Conservation (phyloP, 2,113 vertebrate genomes). For the Maccullochella peelii region DNA sequence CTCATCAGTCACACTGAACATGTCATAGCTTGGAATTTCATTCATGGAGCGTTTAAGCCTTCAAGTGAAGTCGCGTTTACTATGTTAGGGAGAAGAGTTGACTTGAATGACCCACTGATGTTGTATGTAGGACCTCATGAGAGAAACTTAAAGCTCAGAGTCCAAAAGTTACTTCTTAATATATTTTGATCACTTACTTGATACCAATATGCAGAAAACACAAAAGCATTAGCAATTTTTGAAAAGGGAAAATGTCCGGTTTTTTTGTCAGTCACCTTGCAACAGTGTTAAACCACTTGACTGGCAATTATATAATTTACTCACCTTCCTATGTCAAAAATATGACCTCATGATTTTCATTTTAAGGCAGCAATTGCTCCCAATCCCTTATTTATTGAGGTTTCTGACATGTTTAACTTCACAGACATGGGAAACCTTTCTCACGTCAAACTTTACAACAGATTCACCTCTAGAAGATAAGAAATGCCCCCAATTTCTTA, state of each 20-base stretch:
- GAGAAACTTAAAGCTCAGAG: not conserved
- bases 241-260: not conserved
- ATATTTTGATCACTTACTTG: not conserved
- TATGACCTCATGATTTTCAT: not conserved
- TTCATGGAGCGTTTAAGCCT: not conserved
- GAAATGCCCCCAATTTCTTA: constrained; percentile 19
- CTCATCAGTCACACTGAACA: not conserved
- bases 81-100: not conserved
- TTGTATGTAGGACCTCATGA: not conserved
- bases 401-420: not conserved
- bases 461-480: constrained; percentile 28
- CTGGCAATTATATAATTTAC: not conserved
- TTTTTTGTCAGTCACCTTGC: not conserved
- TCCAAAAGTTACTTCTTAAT: not conserved
- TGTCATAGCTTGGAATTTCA: not conserved
- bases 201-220: not conserved
- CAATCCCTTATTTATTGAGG: not conserved
- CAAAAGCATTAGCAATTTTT: not conserved
- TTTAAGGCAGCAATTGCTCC: not conserved
- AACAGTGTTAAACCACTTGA: not conserved
- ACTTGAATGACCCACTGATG: not conserved
- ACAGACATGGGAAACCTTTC: not conserved
- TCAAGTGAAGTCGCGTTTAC: not conserved
- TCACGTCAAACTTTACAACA: constrained; percentile 9
- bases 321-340: not conserved